A percentile compares a stretch with the other conserved stretches of the same genome.
Evolutionary conservation across 92 coral and sea anemone genomes (phyloP).

Genomic region (Heteractis magnifica): DNA sequence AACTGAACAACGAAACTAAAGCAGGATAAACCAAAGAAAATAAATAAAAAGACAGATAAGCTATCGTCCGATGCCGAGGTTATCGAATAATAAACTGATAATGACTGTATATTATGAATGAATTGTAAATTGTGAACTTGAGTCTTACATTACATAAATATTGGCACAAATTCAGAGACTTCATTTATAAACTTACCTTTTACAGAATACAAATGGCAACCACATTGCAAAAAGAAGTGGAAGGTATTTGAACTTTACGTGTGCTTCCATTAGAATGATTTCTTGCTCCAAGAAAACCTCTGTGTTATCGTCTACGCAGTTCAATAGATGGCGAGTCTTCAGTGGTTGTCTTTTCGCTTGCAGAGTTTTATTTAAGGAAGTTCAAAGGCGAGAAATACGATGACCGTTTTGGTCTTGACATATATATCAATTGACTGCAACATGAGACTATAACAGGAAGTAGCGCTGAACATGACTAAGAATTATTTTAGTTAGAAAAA

Average conservation of each 20-base stretch:
- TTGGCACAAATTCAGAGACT: background rate
- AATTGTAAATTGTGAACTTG: background rate
- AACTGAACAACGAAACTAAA: too few species aligned
- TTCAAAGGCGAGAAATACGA: slow-evolving; percentile 13
- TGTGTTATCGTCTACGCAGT: background rate
- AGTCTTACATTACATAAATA: background rate
- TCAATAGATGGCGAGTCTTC: background rate
- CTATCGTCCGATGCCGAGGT: background rate
- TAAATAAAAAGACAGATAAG: too few species aligned
- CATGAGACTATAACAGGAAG: slow-evolving; percentile 12
- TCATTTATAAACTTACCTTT: slow-evolving; percentile 1
- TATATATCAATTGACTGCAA: background rate
- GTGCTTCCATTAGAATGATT: background rate
- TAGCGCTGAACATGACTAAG: background rate
- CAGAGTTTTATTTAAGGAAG: slow-evolving; percentile 16
- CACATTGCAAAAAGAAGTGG: background rate
- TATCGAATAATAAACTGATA: background rate
- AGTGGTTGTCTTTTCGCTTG: background rate
- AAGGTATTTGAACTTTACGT: background rate
- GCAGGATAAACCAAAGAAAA: too few species aligned
- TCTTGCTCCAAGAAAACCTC: background rate
- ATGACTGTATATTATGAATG: background rate
- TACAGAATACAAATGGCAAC: background rate
- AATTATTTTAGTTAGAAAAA: background rate
- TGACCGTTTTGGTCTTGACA: slow-evolving; percentile 4